Base-by-base conservation (phyloP, 92 coral and sea anemone species). In the Phenganax marumi region DNA sequence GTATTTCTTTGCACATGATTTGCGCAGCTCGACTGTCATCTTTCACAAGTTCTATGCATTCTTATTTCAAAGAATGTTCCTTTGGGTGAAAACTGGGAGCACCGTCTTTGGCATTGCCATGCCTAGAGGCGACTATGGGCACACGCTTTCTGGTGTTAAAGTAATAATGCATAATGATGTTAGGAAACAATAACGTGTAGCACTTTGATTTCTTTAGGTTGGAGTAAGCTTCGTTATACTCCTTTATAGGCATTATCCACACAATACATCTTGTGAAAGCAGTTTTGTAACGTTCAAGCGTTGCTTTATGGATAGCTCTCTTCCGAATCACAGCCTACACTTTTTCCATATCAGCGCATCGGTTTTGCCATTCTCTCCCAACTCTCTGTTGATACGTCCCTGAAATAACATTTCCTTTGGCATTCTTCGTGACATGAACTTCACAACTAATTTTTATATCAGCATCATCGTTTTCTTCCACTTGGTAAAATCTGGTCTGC, bases 241-340 rank as follows among this genome's bases (percentile, higher is more conserved):
- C 87, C 26, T 76, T 52, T 54, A 77, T 51, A 46, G 84, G 87
- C 84, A 84, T 84, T 11, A 84, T 73, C 85, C 85, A 84, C 11
- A 77, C 24, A 62, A 84, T 75, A 62, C 66, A 84, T 75, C 81
- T 48, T 54, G 84, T 84, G 60, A 84, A 84, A 16, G 87, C 77
- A 11, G 83, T 76, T 26, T 84, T 24, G 61, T 70, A 24, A 55
- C 25, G 46, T 70, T 70, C 79, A 18, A 82, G 77, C 25, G 80
- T 82, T 62, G 77, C 75, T 64, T 82, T 82, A 70, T 82, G 85
- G 61, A 82, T 70, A 21, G 79, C 85, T 70, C 56, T 69, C 47
- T 82, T 82, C 18, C 47, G 62, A 82, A 82, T 68, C 25, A 81
- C 52, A 73, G 77, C 85, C 24, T 50, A 52, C 50, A 52, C 46